These are phyloP conservation scores for Scolopax rusticola DNA, from an alignment of 2,797 vertebrate genomes.

Conservation along the genomic window DNA sequence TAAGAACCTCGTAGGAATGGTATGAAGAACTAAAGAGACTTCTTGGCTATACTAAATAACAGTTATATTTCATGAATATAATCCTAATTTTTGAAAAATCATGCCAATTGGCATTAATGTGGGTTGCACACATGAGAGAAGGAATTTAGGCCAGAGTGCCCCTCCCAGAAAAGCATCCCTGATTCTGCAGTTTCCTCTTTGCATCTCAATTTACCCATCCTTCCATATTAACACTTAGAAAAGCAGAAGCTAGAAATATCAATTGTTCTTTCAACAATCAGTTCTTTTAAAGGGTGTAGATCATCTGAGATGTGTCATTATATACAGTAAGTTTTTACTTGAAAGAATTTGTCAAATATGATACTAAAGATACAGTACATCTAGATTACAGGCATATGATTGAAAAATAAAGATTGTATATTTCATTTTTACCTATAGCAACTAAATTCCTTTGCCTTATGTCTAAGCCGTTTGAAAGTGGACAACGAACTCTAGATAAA, in stretches of 20 bases:
- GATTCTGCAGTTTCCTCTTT: background rate
- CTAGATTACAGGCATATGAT: background rate
- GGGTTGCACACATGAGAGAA: background rate
- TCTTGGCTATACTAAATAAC: background rate
- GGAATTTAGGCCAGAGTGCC: background rate
- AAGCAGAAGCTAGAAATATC: no score
- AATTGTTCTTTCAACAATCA: background rate
- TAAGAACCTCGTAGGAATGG: background rate
- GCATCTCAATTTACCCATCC: fast-evolving
- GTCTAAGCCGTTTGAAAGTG: background rate
- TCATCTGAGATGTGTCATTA: background rate
- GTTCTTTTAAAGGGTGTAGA: background rate
- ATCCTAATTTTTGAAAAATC: background rate
- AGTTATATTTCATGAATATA: background rate
- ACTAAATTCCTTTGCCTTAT: background rate
- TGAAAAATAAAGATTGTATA: background rate
- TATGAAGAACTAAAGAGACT: background rate
- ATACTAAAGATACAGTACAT: background rate
- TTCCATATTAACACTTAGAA: background rate
- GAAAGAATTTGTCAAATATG: background rate
- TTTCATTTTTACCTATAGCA: background rate
- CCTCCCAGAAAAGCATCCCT: background rate
- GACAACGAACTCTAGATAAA: background rate
- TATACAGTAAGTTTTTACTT: background rate
- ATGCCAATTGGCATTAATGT: background rate